These are phyloP conservation scores for Taphrorychus bicolor DNA, from an alignment of 2,888 invertebrate genomes.

Conservation along the genomic window DNA sequence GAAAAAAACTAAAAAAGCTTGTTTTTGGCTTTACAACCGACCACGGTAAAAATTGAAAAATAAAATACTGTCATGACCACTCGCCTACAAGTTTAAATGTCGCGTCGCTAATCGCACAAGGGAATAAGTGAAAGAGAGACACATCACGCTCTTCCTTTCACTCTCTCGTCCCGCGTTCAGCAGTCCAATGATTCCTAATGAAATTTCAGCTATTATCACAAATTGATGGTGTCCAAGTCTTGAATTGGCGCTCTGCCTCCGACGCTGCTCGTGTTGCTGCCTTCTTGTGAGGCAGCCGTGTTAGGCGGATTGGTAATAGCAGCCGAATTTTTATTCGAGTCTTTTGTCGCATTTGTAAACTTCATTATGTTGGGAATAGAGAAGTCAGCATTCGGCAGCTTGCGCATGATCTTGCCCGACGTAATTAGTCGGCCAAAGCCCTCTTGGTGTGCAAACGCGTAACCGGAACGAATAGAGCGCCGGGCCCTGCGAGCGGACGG, in stretches of 20 bases:
- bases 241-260: constrained; percentile 72
- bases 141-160: too few species aligned
- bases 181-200: background rate
- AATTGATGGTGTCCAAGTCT: constrained; percentile 76
- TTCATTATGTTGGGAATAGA: constrained; percentile 68
- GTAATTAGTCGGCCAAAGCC: constrained; percentile 97
- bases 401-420: constrained; percentile 94
- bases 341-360: constrained; percentile 57
- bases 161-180: background rate
- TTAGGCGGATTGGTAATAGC: constrained; percentile 36
- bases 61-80: constrained; percentile 35
- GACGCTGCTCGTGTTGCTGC: constrained; percentile 44
- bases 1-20: background rate
- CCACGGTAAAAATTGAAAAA: constrained; percentile 31
- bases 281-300: constrained; percentile 48
- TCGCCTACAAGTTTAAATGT: constrained; percentile 13
- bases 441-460: constrained; percentile 98
- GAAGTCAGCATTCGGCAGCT: constrained; percentile 79
- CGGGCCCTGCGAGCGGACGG: constrained; percentile 89
- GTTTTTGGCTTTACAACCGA: background rate
- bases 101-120: background rate
- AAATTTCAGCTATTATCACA: constrained; percentile 57
- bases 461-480: constrained; percentile 92
- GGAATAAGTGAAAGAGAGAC: background rate
- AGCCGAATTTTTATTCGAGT: constrained; percentile 38